These are phyloP conservation scores for Lamproptera curius DNA, from an alignment of 2,888 invertebrate species.

Conservation along the genomic window DNA sequence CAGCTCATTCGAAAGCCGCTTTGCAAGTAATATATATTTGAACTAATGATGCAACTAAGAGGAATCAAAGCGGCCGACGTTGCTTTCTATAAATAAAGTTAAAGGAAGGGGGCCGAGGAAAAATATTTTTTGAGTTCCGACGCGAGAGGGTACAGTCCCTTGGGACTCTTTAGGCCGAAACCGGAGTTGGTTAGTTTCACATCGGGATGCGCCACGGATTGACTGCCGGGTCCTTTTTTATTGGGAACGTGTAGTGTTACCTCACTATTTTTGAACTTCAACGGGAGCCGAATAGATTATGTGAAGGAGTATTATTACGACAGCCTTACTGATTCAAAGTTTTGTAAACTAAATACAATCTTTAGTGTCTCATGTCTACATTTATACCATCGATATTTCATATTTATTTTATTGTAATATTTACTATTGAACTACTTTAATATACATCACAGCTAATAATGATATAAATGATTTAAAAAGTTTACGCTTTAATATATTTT, in stretches of 20 bases:
- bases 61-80: conserved; percentile 50
- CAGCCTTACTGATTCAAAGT: too few species aligned
- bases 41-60: conserved; percentile 39
- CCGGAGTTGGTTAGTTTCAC: conserved; percentile 52
- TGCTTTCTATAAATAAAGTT: conserved; percentile 73
- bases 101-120: conserved; percentile 46
- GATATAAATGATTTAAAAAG: too few species aligned
- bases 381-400: too few species aligned
- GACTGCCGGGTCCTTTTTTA: conserved; percentile 10
- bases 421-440: too few species aligned
- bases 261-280: conserved; percentile 8
- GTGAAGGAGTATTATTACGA: background rate
- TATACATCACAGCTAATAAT: too few species aligned
- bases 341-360: too few species aligned
- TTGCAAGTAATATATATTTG: conserved; percentile 21
- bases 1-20: background rate
- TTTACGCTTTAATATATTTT: too few species aligned
- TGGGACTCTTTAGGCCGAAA: conserved; percentile 64
- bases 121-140: conserved; percentile 50
- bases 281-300: conserved; percentile 1
- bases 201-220: conserved; percentile 33
- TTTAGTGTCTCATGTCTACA: too few species aligned
- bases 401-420: too few species aligned
- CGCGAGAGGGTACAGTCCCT: conserved; percentile 56
- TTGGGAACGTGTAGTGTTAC: conserved; percentile 19